Base-by-base conservation (phyloP, 2,113 vertebrate genomes). In the Osmerus mordax region DNA sequence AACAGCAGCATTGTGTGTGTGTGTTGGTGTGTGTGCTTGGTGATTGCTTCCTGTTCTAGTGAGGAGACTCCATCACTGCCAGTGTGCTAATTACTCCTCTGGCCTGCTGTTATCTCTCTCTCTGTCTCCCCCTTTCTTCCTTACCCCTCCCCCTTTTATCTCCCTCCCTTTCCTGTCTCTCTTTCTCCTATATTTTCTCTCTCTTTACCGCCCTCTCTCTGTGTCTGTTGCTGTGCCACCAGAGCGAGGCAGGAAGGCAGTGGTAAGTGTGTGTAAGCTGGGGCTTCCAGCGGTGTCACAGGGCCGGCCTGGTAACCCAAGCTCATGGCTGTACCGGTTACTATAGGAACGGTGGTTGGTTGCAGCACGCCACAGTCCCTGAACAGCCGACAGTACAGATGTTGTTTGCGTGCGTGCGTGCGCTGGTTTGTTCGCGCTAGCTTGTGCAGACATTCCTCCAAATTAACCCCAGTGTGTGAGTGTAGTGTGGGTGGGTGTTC, bases 371-470 rank as follows among this genome's bases (percentile, higher is more conserved):
- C 12, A 36, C 18, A 36, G 15, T 18, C 18, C 19, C 25, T 29
- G 14, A 3, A 18, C 14, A 63, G 28, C 12, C 16, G 28, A 14
- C 7, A 29, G 28, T 47, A 55, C 61, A 75, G 14, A 6, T 52
- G 41, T 65, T 67, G 29, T 65, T 62, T 54, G 72, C 15, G 65
- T 47, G 41, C 2, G 9, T 47, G 41, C 7, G 41, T 47, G 41
- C 41, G 7, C 41, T 9, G 41, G 41, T 47, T 47, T 2, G 8
- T 76, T 74, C 66, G 21, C 8, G 66, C 69, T 52, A 75, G 70
- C 58, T 71, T 75, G 53, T 67, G 47, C 71, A n/a, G 62, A 32
- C 15, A 64, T 64, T 64, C 62, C 32, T 16, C 62, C 36, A 23
- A 19, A 21, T 19, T 11, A 23, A 60, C 21, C 9, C 32, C 28